Percentiles rank a stretch among this genome's conserved stretches.
These are phyloP conservation scores for Gymnocheta viridis DNA, from an alignment of 2,888 invertebrate species.

Conservation along the genomic window DNA sequence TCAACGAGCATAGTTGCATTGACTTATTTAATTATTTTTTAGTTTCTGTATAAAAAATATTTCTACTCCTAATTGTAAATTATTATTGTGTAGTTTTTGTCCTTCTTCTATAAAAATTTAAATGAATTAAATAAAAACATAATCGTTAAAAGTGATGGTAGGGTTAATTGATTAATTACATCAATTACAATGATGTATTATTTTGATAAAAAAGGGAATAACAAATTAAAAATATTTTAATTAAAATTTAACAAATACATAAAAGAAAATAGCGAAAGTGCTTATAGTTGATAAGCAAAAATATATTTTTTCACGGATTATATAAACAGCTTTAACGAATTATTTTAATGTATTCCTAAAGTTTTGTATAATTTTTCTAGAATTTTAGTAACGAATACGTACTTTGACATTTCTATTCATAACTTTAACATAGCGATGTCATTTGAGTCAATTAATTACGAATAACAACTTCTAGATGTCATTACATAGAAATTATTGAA, in stretches of 20 bases:
- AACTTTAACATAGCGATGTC: too few species aligned
- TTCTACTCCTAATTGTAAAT: background rate
- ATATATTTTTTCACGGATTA: too few species aligned
- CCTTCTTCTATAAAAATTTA: background rate
- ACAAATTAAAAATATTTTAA: constrained; percentile 10
- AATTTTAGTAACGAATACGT: too few species aligned
- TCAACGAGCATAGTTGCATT: background rate
- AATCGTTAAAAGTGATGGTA: background rate
- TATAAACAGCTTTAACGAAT: too few species aligned
- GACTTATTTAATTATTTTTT: background rate
- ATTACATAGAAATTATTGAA: too few species aligned
- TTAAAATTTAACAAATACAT: background rate
- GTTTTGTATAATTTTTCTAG: too few species aligned
- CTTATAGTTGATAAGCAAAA: too few species aligned
- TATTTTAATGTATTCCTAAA: too few species aligned
- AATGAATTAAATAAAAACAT: constrained; percentile 9
- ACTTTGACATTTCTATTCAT: too few species aligned
- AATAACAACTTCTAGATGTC: too few species aligned
- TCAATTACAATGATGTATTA: background rate
- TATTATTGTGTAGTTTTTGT: background rate
- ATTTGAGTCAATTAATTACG: too few species aligned
- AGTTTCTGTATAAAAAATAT: background rate
- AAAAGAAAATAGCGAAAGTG: too few species aligned
- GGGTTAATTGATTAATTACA: background rate
- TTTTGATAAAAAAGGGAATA: background rate